A percentile compares a stretch with the other conserved stretches of the same genome.
These are phyloP conservation scores for Anabas testudineus DNA, from an alignment of 2,797 vertebrate species.

Conservation along the genomic window DNA sequence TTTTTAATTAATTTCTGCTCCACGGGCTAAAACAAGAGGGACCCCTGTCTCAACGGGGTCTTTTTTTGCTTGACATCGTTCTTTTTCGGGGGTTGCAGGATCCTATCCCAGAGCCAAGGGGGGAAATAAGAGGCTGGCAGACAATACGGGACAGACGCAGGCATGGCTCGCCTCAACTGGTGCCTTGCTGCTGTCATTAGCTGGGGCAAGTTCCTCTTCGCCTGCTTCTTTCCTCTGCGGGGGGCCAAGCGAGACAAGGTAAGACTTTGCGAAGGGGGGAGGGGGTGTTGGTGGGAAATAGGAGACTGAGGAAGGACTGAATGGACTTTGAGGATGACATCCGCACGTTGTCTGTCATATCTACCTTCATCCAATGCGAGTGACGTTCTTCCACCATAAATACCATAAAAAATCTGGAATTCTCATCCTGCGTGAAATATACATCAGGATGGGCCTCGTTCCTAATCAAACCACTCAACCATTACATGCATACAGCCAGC, in stretches of 20 bases:
- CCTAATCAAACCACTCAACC: constrained; percentile 27
- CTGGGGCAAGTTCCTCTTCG: constrained; percentile 93
- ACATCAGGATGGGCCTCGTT: constrained; percentile 47
- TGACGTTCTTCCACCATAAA: constrained; percentile 19
- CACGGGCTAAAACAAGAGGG: constrained; percentile 55
- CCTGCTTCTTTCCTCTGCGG: constrained; percentile 90
- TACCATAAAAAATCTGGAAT: constrained; percentile 17
- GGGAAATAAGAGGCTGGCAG: constrained; percentile 75
- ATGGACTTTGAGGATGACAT: constrained; percentile 38
- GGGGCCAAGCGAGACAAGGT: constrained; percentile 89
- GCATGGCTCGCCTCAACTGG: constrained; percentile 93
- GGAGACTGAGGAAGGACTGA: constrained; percentile 16
- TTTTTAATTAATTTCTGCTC: constrained; percentile 35
- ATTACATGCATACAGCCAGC: constrained; percentile 29
- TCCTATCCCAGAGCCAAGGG: constrained; percentile 56
- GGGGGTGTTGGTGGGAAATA: background rate
- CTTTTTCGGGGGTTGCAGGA: constrained; percentile 59
- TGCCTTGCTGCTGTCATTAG: constrained; percentile 92
- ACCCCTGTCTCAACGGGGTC: constrained; percentile 41
- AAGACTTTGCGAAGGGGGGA: constrained; percentile 70
- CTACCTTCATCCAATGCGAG: background rate
- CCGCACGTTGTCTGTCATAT: constrained; percentile 44
- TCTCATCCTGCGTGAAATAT: constrained; percentile 33
- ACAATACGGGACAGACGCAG: constrained; percentile 74
- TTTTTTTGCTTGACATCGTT: constrained; percentile 53